Evolutionary conservation across 2,888 invertebrate genomes (phyloP), one percentile per base, ranked within the genome.

Genomic region (Anodontia alba): DNA sequence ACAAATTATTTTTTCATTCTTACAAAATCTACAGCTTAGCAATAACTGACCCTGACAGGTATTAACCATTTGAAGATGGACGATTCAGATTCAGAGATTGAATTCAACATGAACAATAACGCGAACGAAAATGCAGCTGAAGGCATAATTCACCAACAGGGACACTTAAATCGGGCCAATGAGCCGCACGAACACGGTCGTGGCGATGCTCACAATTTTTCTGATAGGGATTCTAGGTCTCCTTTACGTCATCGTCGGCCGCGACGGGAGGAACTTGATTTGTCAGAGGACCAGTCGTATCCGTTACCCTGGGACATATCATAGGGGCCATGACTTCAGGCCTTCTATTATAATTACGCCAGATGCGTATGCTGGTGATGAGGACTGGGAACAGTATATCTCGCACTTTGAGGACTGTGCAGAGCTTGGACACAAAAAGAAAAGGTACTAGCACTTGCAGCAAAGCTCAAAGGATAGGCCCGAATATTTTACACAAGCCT

Each of bases 371-470:
- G 43, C 42, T 31, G 76, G 76, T 17, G 70, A 70, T 3, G 76
- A 76, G 5, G 76, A 76, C 33, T 76, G 76, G 76, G 76, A 76
- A n/a, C 70, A 76, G 36, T 76, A 76, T 26, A 57, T 76, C 0
- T 38, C 76, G 17, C 70, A 70, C 51, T 70, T 76, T 62, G 76
- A 66, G 29, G 72, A 77, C 23, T 62, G 62, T 71, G 76, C 71
- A 1, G 71, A 62, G n/a, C 49, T 77, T 62, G 70, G 76, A 36
- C 42, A n/a, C 62, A 71, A 33, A 76, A 57, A 29, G 71, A 76
- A 29, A 71, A 71, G 31, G 10, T 62, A 31, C 31, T 71, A 3
- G 62, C 57, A 10, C 43, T 76, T 15, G 76, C 70, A 17, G 70
- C 70, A 31, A 70, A 57, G 20, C 46, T 76, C 0, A 76, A 76